Evolutionary conservation across 2,888 invertebrate genomes (phyloP), one percentile per base, ranked within the genome.

Genomic region (Crocallis elinguaria): DNA sequence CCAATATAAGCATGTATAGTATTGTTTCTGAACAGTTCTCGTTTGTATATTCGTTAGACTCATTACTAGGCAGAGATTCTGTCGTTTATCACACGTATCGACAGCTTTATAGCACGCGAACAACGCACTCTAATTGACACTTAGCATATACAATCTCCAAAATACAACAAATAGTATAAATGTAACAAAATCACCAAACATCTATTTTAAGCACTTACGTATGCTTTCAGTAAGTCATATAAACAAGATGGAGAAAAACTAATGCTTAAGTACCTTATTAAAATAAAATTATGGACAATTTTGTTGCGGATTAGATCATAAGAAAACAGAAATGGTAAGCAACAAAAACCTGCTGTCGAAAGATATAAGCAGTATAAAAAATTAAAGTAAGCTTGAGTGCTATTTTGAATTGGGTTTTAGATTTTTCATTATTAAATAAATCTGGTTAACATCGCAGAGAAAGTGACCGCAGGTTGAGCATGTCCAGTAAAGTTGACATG

Each of bases 81-180:
- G 57, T 63, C 69, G 70, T 77, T 69, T 71, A 73, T 80, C 71
- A 71, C 72, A 64, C 71, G 76, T 68, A 75, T 71, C 69, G 79
- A 75, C 77, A 74, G 67, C 64, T 70, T 74, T 76, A 77, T 75
- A 6, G 39, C 21, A 6, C 35, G 21, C 21, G 29, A 36, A 41
- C 29, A 41, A 41, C 30, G 3, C 12, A 12, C 12, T 12, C 11
- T 30, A 35, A 37, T 45, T 46, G 41, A 35, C 14, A 23, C 11
- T 25, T 35, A 35, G 6, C 13, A 13, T 30, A 13, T 13, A 30
- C 30, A 13, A 30, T 7, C 8, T 13, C n/a, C 16, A 17, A 33
- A 33, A 33, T 16, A 33, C 17, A 36, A n/a, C 1, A 36, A 36
- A 12, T 32, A 11, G 36, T 30, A 2, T 13, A 4, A 7, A 30